A percentile compares a stretch with the other conserved stretches of the same genome.
Evolutionary conservation across 2,888 invertebrate species (phyloP).

Genomic region (Balanococcus diminutus): DNA sequence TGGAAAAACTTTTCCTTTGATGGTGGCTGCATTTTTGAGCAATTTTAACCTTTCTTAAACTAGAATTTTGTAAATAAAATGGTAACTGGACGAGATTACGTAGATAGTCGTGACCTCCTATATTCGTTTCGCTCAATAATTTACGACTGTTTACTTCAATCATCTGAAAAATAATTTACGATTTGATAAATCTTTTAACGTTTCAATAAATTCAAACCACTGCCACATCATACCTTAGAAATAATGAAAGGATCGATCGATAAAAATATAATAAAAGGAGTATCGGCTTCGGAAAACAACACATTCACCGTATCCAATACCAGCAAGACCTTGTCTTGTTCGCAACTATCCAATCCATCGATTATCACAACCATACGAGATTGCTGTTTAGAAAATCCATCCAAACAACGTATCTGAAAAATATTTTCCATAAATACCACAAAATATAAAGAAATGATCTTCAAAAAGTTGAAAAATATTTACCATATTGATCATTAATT

Average conservation of each 20-base stretch:
- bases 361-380: slow-evolving; percentile 94
- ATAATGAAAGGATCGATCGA: slow-evolving; percentile 99
- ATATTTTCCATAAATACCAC: background rate
- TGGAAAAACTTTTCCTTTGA: slow-evolving; percentile 62
- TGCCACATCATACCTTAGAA: slow-evolving; percentile 75
- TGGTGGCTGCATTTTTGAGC: slow-evolving; percentile 80
- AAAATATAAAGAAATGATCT: too few relatives aligned
- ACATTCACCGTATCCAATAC: slow-evolving; percentile 94
- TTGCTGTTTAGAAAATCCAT: slow-evolving; percentile 91
- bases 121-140: slow-evolving; percentile 86
- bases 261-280: slow-evolving; percentile 93
- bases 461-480: background rate
- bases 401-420: slow-evolving; percentile 80
- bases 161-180: slow-evolving; percentile 66
- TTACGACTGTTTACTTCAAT: slow-evolving; percentile 88
- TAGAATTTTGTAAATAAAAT: slow-evolving; percentile 97
- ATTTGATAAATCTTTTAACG: background rate
- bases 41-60: slow-evolving; percentile 83
- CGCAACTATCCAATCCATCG: slow-evolving; percentile 97
- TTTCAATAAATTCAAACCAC: background rate
- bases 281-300: slow-evolving; percentile 89
- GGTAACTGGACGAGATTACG: slow-evolving; percentile 97
- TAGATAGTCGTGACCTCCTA: slow-evolving; percentile 93
- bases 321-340: slow-evolving; percentile 91
- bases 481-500: slow-evolving; percentile 83